Evolutionary conservation across 2,888 invertebrate genomes (phyloP).

Genomic region (Drosophila niveifrons): DNA sequence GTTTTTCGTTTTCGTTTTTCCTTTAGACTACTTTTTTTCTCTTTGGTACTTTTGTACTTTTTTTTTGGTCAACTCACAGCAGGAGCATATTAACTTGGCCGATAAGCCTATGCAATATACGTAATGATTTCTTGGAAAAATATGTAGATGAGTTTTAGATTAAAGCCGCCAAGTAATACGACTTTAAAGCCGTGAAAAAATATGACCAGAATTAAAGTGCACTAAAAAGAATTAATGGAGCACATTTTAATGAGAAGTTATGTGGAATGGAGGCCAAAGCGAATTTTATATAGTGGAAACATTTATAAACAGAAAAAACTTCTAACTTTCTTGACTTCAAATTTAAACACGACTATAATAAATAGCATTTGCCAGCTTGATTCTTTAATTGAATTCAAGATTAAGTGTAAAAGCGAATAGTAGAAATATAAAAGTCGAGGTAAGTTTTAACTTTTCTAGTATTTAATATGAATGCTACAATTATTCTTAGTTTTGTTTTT

Average conservation of each 20-base stretch:
- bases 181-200: not conserved
- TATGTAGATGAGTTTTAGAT: slow-evolving; percentile 7
- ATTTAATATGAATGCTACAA: no score
- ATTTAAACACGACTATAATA: no score
- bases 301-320: not conserved
- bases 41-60: slow-evolving; percentile 2
- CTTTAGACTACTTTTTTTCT: slow-evolving; percentile 20
- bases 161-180: not conserved
- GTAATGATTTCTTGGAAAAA: slow-evolving; percentile 26
- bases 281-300: no score
- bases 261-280: not conserved
- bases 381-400: not conserved
- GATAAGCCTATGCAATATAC: slow-evolving; percentile 12
- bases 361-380: no score
- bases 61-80: slow-evolving; percentile 39
- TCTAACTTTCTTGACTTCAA: no score
- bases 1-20: slow-evolving; percentile 39
- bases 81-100: slow-evolving; percentile 40
- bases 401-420: no score
- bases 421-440: no score
- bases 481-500: no score
- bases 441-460: no score
- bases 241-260: not conserved
- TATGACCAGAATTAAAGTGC: not conserved
- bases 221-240: not conserved